Base-by-base conservation (phyloP, 2,888 invertebrate genomes). In the Trachelus tabidus region DNA sequence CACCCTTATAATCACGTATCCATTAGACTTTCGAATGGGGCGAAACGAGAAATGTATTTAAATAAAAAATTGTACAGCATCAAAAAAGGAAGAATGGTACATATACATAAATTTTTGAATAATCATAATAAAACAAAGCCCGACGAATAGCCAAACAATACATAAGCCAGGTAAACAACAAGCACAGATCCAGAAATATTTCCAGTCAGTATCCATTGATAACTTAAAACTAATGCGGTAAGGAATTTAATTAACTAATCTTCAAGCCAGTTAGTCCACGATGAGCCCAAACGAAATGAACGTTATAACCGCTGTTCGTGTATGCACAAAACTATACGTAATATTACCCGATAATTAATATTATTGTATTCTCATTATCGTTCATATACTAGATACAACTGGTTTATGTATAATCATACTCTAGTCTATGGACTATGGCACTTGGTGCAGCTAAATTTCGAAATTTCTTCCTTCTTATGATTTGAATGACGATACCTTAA, bases 381-480 rank as follows among this genome's bases (percentile, higher is more conserved):
- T 75, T 76, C 79, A 73, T 76, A 80, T 31, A 71, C 30, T 73
- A 73, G 73, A 73, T 76, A 76, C 37, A 34, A 73, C 75, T 69
- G 40, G 33, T 40, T 68, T 79, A 77, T 77, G 68, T 77, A 23
- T 73, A 73, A 40, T 75, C 77, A 11, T 73, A 37, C 78, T 69
- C 74, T 68, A 75, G 31, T 79, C 33, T 87, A 87, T 79, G 85
- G 83, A 85, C 86, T 86, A 87, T 87, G 87, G 87, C 87, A 87
- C 87, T 87, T 87, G 87, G 87, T 87, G 87, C 87, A 87, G 85
- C 85, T 85, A 86, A 56, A 56, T 80, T 85, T 85, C 74, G 81
- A 82, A 83, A 82, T 84, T 84, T 82, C 81, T 79, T 81, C 68
- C 37, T 33, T 31, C 33, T 34, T 76, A 34, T 30, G 34, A 31